Evolutionary conservation across 2,888 invertebrate genomes (phyloP), one percentile per base, ranked within the genome.

Genomic region (Nasonia oneida): DNA sequence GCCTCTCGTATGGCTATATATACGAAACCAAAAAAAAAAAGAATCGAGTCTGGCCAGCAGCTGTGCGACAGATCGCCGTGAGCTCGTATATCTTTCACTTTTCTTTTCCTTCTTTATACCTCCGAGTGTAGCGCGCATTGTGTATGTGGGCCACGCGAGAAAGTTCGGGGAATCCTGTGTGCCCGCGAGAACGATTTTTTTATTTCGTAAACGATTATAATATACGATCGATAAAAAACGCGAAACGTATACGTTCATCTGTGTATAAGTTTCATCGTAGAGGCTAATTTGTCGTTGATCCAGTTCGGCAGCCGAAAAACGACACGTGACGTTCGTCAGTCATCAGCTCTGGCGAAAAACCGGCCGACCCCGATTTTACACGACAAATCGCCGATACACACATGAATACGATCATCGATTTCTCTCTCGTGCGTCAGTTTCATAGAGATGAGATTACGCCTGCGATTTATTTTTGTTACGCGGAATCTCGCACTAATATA

Each of bases 131-230:
- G n/a, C 82, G 90, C 89, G 89, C 89, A 89, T 88, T 88, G 89
- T 88, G 90, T 91, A 92, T 91, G 90, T 92, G 91, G 92, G 92
- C 90, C 92, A 92, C 71, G 39, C 91, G 92, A 91, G 92, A 92
- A 92, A 92, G 92, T 92, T 90, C 85, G 88, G 87, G 18, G 50
- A 53, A 23, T 53, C 18, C 50, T 18, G n/a, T n/a, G 42, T 3
- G n/a, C 29, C 29, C 29, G 29, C 3, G 29, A 29, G 29, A 5
- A 39, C n/a, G 29, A n/a, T 47, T 73, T 42, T 39, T 73, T 23
- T 14, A 15, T 33, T 37, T 8, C 14, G 4, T 33, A 1, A 5
- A 33, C 29, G 6, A 18, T 37, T 29, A 33, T n/a, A 15, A n/a
- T 39, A 37, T 37, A 18, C 71, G 73, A 47, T 42, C 8, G 73